Evolutionary conservation across 2,888 invertebrate species (phyloP), one percentile per base, ranked within the genome.

Genomic region (Ornithoptera alexandrae): DNA sequence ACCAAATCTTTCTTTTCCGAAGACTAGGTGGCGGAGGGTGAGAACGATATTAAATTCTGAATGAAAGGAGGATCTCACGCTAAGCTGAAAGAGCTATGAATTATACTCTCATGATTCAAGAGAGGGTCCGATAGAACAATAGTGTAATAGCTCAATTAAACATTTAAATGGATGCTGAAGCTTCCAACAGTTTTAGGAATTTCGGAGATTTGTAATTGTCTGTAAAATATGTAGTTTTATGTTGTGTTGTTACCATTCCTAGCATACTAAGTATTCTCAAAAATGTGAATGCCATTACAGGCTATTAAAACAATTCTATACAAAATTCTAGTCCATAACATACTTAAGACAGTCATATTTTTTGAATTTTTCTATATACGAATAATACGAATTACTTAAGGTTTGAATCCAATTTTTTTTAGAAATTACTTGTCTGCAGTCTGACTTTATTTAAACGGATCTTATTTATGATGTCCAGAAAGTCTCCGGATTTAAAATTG

Each of bases 11-110:
- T 91, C 89, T 90, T 90, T 88, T 87, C 88, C 88, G 84, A 81
- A 79, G 76, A 80, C 76, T 76, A 69, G 67, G 65, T 65, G 50
- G 84, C 85, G 88, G 89, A 90, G 91, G 91, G 92, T 90, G 92
- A 88, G 87, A 88, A 91, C 89, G 88, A 92, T 92, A 92, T 92
- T 90, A 92, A 91, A 92, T 90, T 90, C 87, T 85, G 82, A 88
- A 87, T 91, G 90, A 91, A 90, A 89, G 89, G 88, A 84, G 84
- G 80, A 87, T 87, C 86, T 84, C 74, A 74, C 81, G 81, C 83
- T 87, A 85, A 84, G 86, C 87, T 89, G 87, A 53, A 89, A 88
- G 83, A 89, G 89, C 86, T 87, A 90, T 91, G 90, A 92, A 88
- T 89, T 87, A 90, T 88, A 82, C 84, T 83, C 84, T 72, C 82